Percentiles rank a stretch among this genome's conserved stretches.
phyloP scores from a whole-genome alignment of 2,113 vertebrate species.

The Donacobius atricapilla region DNA sequence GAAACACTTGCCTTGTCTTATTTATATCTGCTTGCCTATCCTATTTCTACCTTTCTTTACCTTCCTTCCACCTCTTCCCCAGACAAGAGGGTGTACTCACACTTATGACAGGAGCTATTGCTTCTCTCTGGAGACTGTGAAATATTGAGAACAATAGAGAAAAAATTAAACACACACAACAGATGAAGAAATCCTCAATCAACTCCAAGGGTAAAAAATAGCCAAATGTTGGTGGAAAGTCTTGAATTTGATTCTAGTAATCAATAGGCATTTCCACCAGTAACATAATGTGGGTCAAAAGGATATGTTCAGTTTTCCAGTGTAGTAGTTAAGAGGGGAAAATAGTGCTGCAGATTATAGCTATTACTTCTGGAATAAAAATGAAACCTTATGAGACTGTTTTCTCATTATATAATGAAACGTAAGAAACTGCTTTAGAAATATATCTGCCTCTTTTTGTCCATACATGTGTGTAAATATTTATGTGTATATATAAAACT shows the following conservation, averaged over 20 bases:
- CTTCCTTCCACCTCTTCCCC: not conserved
- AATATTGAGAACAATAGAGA: not conserved
- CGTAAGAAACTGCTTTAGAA: not conserved
- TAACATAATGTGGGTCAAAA: not conserved
- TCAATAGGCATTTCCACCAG: not conserved
- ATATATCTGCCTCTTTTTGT: not conserved
- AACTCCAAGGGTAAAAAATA: not conserved
- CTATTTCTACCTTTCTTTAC: not conserved
- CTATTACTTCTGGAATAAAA: not conserved
- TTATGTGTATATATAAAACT: not conserved
- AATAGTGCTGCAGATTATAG: not conserved
- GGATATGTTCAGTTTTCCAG: not conserved
- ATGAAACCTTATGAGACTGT: not conserved
- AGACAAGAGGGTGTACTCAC: not conserved
- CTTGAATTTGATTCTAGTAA: not conserved
- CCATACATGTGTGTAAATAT: rapidly evolving
- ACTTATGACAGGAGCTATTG: not conserved
- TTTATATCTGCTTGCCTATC: not conserved
- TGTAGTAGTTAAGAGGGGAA: not conserved
- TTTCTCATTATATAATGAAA: not conserved
- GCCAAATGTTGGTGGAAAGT: not conserved
- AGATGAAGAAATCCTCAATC: not conserved
- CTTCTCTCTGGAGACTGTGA: not conserved
- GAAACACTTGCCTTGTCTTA: not conserved
- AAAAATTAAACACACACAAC: not conserved